Percentiles rank a stretch among this genome's conserved stretches.
These are phyloP conservation scores for Arvicanthis niloticus DNA, from an alignment of 2,113 vertebrate species.

Conservation along the genomic window DNA sequence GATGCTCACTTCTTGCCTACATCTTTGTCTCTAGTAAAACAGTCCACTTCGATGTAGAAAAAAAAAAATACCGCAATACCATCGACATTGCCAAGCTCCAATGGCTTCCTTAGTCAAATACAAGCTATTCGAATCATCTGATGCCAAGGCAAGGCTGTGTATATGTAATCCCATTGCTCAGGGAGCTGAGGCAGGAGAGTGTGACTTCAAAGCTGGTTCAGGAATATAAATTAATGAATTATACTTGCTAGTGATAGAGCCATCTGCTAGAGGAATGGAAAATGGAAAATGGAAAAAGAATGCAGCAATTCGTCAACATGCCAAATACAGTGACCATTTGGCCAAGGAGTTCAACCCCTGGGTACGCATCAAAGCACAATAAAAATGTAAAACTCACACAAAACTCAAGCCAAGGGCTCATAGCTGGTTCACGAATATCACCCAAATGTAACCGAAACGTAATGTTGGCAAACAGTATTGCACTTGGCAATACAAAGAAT, in stretches of 20 bases:
- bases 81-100: neutral
- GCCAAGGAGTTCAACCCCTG: neutral
- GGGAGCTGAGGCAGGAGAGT: neutral
- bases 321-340: neutral
- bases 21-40: neutral
- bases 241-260: neutral
- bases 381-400: neutral
- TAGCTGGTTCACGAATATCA: neutral
- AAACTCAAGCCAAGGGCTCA: neutral
- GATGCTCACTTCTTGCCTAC: no score
- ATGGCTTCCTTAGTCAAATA: neutral
- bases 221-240: neutral
- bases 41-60: neutral
- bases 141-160: no score
- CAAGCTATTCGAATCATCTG: neutral
- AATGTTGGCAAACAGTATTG: neutral
- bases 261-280: neutral
- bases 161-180: neutral
- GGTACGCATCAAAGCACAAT: neutral
- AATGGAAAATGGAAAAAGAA: neutral
- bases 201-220: neutral
- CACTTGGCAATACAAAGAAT: neutral
- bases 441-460: neutral
- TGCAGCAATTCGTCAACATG: neutral
- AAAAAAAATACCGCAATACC: neutral